Base-by-base conservation (phyloP, 2,113 vertebrate species). In the Oxygymnocypris stewartii region DNA sequence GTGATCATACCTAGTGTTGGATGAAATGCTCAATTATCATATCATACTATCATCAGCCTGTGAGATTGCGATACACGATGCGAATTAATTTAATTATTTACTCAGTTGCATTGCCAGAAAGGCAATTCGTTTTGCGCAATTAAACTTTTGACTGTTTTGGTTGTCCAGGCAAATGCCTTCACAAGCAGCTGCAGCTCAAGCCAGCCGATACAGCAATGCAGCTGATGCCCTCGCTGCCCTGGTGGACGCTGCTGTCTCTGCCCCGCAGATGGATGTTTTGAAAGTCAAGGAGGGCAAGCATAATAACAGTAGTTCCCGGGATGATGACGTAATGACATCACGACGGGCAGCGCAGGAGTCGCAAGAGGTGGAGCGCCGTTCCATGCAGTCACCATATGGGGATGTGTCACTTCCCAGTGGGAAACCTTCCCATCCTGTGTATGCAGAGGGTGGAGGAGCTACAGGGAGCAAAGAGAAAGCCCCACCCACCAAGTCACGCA, bases 161-260 rank as follows among this genome's bases (percentile, higher is more conserved):
- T 85, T 40, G 20, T 54, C 67, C 76, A 86, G 88, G 86, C 88
- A 71, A 87, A 44, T 88, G 90, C 93, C 93, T 2, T 91, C 92
- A 57, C 75, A 92, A 44, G 77, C 85, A 42, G 37, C 85, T 75
- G 79, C 93, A 91, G 95, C 95, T 93, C 85, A 97, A 91, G 95
- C 96, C 14, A 93, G 95, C 80, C 97, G 97, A 76, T 98, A 97
- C 95, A 97, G 93, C 89, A 99, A 97, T 0, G 98, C 98, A 74
- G 97, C 98, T 4, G 97, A 98, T 4, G 97, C 97, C 35, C 93
- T 99, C 75, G 98, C 97, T 4, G 98, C 98, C 5, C 93, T 99
- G 23, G 98, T 99, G 89, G 98, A 99, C 2, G 97, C 97, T 2
- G 97, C 98, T 54, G 98, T 96, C 78, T 97, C 96, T 31, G 97